Evolutionary conservation across 2,888 invertebrate genomes (phyloP), one percentile per base, ranked within the genome.

Genomic region (Agrochola litura): DNA sequence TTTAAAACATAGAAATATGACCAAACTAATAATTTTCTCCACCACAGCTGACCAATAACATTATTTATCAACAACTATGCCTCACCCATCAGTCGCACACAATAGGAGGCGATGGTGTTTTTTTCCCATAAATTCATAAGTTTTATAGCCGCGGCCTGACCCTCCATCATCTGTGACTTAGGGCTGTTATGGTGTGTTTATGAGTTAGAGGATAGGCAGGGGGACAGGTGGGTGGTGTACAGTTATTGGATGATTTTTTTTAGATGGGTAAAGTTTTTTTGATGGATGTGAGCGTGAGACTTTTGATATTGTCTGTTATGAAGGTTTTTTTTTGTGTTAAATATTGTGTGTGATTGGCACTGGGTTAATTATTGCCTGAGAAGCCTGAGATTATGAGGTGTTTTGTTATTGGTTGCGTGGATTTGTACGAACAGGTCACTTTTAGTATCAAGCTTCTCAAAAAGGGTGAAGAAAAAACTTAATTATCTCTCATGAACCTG

Each of bases 41-140:
- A 41, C 2, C 8, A 43, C 54, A 61, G 68, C 72, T 58, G 70
- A 71, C 79, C 82, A 83, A 81, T 77, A 86, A 77, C 68, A 60
- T 78, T 72, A 82, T 84, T 88, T 84, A 84, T 80, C 46, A 80
- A 73, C 71, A 70, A 79, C 80, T 79, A 86, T 81, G 82, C 79
- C 82, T 85, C 78, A 73, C 54, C 63, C 86, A 87, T 88, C 91
- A 89, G 81, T 79, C 83, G 61, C 87, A 83, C 86, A 82, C 88
- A 89, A 86, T 86, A 84, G 84, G 61, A 19, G 88, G 77, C 86
- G 79, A 89, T 90, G 90, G 88, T 92, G 92, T 93, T 93, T 94
- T 81, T 94, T 92, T 86, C 87, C 87, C 92, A 92, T 95, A 94
- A 94, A 94, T 94, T 92, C 89, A 89, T 90, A 92, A 92, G 93